A percentile compares a stretch with the other conserved stretches of the same genome.
Conservation (phyloP, 2,888 invertebrate species). For the Phyto melanocephala region DNA sequence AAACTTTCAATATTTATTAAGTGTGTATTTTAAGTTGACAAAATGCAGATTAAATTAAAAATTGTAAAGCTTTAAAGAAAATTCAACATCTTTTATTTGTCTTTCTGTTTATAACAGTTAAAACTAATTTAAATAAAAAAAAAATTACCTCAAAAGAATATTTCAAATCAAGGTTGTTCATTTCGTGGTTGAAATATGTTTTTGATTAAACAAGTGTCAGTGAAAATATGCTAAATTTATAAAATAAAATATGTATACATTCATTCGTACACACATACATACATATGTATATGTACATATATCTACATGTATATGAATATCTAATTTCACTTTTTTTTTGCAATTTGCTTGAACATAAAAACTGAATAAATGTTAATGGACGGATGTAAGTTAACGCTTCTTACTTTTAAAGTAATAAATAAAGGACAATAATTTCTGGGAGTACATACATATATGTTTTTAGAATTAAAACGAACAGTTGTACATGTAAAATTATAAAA, state of each 20-base stretch:
- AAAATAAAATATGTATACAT: too few species aligned
- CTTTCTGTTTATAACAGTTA: background rate
- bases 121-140: background rate
- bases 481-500: too few species aligned
- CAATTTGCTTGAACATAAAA: background rate
- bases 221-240: background rate
- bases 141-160: background rate
- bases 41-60: background rate
- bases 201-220: background rate
- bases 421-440: too few species aligned
- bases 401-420: too few species aligned
- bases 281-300: too few species aligned
- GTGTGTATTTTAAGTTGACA: background rate
- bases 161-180: conserved; percentile 3
- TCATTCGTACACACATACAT: too few species aligned
- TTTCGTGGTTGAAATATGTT: background rate
- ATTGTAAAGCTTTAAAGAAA: background rate
- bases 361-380: too few species aligned
- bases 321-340: background rate
- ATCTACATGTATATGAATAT: too few species aligned
- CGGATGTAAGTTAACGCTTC: too few species aligned
- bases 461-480: too few species aligned
- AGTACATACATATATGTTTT: too few species aligned
- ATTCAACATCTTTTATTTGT: background rate
- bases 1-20: background rate